Evolutionary conservation across 2,888 invertebrate genomes (phyloP), one percentile per base, ranked within the genome.

Genomic region (Mythimna lalbum): DNA sequence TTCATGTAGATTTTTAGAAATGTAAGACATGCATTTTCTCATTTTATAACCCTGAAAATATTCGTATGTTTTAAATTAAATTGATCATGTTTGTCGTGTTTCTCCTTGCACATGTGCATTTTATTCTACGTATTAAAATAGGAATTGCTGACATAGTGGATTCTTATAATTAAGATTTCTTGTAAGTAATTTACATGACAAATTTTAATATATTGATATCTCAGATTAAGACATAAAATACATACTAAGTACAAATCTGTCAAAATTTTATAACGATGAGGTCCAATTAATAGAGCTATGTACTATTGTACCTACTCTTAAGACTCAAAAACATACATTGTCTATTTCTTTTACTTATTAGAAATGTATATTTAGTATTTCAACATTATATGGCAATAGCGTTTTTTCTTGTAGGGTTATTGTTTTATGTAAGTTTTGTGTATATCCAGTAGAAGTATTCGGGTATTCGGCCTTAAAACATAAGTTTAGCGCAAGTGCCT

Each of bases 401-500:
- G 36, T 61, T 49, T 62, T 74, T 66, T 55, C 19, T 49, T 63
- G 21, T 75, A 59, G 12, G 52, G 14, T 73, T 59, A 63, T 19
- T 78, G 10, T 60, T 79, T 43, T 17, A 47, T 31, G 10, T 63
- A 59, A 14, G 6, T 63, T 63, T 14, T 49, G 33, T 69, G 55
- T 73, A 49, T 49, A 39, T 78, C 43, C 12, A 39, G 6, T 73
- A 78, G 39, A 73, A 63, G 12, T 70, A 50, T 39, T 49, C n/a
- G 14, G 1, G n/a, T n/a, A n/a, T n/a, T n/a, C n/a, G n/a, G n/a
- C n/a, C 5, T 33, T n/a, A 19, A 23, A 31, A 39, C 12, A 10
- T 78, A 27, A 21, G 43, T 53, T 23, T 19, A 47, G 59, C 1
- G 47, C n/a, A 39, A 80, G 81, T 76, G 77, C 81, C 77, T 81